Evolutionary conservation across 2,888 invertebrate genomes (phyloP).

Genomic region (Lydus trimaculatus): DNA sequence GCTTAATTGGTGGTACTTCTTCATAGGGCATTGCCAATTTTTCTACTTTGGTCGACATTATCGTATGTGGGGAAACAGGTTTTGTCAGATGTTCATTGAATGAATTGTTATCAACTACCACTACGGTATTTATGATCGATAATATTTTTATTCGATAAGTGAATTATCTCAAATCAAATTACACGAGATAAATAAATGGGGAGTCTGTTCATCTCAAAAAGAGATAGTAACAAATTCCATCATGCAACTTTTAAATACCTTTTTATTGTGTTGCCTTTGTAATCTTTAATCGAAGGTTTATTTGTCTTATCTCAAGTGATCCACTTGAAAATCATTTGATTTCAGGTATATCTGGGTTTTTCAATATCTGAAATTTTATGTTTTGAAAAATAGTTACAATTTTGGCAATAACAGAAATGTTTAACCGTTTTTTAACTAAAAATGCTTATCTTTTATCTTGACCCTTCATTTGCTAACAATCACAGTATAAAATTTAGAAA

Average conservation of each 20-base stretch:
- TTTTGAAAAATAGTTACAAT: no score
- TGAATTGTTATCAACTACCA: not conserved
- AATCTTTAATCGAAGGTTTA: not conserved
- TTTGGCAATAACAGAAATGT: no score
- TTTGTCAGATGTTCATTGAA: not conserved
- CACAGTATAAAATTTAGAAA: no score
- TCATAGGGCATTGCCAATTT: not conserved
- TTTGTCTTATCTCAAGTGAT: not conserved
- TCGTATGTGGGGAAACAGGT: not conserved
- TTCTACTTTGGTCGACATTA: not conserved
- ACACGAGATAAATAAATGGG: not conserved
- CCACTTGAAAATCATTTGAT: not conserved
- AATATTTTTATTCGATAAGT: not conserved
- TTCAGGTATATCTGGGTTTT: no score
- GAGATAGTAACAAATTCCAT: not conserved
- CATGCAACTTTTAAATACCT: no score
- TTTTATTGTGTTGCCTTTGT: no score
- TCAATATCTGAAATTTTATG: no score
- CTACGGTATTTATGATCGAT: not conserved
- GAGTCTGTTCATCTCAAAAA: not conserved
- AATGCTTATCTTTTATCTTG: no score
- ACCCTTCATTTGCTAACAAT: no score
- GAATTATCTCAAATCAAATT: not conserved
- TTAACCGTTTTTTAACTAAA: no score
- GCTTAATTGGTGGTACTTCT: not conserved